Conservation (phyloP, 1,140 invertebrate species). For the Drosophila tristis region DNA sequence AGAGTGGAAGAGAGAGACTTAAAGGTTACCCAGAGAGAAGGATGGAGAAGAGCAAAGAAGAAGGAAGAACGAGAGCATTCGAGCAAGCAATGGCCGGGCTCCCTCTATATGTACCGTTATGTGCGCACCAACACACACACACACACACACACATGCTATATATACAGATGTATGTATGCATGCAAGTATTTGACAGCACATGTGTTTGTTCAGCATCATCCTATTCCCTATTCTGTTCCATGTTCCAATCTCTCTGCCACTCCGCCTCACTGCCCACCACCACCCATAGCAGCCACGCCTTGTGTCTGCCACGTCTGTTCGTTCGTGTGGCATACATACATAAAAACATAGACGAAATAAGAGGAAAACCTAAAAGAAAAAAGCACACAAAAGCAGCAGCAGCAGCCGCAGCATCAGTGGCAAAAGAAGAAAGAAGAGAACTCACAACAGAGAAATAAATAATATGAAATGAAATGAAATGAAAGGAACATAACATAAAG, state of each 20-base stretch:
- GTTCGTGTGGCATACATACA: conserved; percentile 1
- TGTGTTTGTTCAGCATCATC: conserved; percentile 26
- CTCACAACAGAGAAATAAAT: too few species aligned
- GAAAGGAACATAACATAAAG: too few species aligned
- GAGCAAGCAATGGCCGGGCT: conserved; percentile 2
- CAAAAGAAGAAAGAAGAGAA: background rate
- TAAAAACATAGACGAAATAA: background rate
- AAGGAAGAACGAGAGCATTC: background rate
- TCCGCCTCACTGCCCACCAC: conserved; percentile 3
- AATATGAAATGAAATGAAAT: too few species aligned
- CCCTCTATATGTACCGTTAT: conserved; percentile 55
- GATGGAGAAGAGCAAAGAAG: background rate
- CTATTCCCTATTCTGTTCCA: conserved; percentile 15
- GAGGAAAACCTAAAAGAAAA: background rate
- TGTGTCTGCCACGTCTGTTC: conserved; percentile 29
- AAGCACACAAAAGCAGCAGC: background rate
- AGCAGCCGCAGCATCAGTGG: background rate
- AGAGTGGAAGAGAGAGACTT: background rate
- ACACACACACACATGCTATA: conserved; percentile 5
- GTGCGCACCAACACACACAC: conserved; percentile 36
- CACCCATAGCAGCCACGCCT: conserved; percentile 44
- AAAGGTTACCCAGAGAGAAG: background rate
- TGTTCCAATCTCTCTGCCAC: conserved; percentile 1
- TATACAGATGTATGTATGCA: conserved; percentile 8
- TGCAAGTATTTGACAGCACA: conserved; percentile 3